These are phyloP conservation scores for Leucophenga montana DNA, from an alignment of 2,888 invertebrate genomes.

Conservation along the genomic window DNA sequence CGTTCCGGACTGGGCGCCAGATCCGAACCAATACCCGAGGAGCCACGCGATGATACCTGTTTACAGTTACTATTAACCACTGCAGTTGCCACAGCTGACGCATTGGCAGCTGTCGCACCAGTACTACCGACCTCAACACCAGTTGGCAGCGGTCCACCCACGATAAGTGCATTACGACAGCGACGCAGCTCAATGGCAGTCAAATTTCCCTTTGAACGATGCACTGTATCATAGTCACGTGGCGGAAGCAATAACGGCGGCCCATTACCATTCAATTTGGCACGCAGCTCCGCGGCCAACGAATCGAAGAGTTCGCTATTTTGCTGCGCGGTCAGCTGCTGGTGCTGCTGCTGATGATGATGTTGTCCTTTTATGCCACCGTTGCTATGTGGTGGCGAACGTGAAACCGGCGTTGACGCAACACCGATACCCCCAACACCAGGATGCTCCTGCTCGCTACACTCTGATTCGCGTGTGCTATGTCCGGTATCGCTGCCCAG, in stretches of 20 bases:
- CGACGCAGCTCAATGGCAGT: slow-evolving; percentile 80
- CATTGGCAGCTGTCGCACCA: slow-evolving; percentile 67
- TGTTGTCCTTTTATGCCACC: slow-evolving; percentile 6
- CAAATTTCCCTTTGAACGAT: slow-evolving; percentile 81
- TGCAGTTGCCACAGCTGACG: slow-evolving; percentile 56
- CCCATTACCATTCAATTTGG: slow-evolving; percentile 79
- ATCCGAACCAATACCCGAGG: slow-evolving; percentile 91
- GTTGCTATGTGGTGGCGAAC: slow-evolving; percentile 59
- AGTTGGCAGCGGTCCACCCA: slow-evolving; percentile 63
- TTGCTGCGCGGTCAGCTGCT: slow-evolving; percentile 69
- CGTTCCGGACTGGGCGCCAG: slow-evolving; percentile 87
- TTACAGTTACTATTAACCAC: slow-evolving; percentile 71
- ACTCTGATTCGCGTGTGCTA: slow-evolving; percentile 81
- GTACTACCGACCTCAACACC: slow-evolving; percentile 1
- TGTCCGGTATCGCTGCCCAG: slow-evolving; percentile 83
- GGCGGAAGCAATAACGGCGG: slow-evolving; percentile 91
- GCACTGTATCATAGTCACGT: slow-evolving; percentile 94
- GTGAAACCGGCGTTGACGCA: slow-evolving; percentile 68
- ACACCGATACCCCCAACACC: slow-evolving; percentile 35
- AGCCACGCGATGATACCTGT: slow-evolving; percentile 83
- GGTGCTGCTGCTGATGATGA: slow-evolving; percentile 51
- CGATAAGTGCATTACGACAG: slow-evolving; percentile 72
- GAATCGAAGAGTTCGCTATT: slow-evolving; percentile 90
- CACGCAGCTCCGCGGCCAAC: slow-evolving; percentile 90
- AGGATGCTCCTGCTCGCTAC: slow-evolving; percentile 77